Evolutionary conservation across 2,888 invertebrate genomes (phyloP), one percentile per base, ranked within the genome.

Genomic region (Drosophila falleni): DNA sequence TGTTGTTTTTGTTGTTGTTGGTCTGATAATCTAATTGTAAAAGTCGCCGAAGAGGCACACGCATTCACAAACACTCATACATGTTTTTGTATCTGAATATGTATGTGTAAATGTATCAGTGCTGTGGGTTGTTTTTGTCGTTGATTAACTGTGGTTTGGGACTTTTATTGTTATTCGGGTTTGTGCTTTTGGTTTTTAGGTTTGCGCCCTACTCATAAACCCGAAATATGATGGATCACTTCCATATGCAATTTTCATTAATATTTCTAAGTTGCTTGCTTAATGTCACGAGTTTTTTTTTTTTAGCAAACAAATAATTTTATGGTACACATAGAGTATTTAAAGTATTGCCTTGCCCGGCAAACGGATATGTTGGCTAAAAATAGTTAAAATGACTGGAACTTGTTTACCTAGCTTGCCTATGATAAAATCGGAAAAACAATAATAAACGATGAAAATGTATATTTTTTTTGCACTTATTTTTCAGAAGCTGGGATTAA

Each of bases 171-270:
- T 74, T 70, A 63, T 69, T 64, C 67, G 65, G 69, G 64, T 69
- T 79, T 39, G 65, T 46, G 55, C 55, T 55, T 65, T 64, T 63
- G 60, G 56, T 60, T 71, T 81, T 72, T 50, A 66, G 66, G 64
- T 74, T 59, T 59, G 65, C 84, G 73, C 87, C 68, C 64, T 72
- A 69, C 58, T 65, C 69, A 42, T 59, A 59, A 55, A 59, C 51
- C 64, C 54, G 49, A 49, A 73, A 79, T 71, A 80, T 90, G 90
- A 90, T 90, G 90, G 90, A 90, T 90, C 78, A 90, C 90, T 91
- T 90, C 90, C 91, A 86, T 81, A 78, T 84, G 89, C 82, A 90
- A 90, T 90, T 90, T 90, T 77, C 84, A 78, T 87, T 89, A 89
- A 89, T 87, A 76, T 69, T 71, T 78, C 10, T n/a, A 35, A 31